These are phyloP conservation scores for Cataglyphis hispanica DNA, from an alignment of 1,140 invertebrate genomes.

Conservation along the genomic window DNA sequence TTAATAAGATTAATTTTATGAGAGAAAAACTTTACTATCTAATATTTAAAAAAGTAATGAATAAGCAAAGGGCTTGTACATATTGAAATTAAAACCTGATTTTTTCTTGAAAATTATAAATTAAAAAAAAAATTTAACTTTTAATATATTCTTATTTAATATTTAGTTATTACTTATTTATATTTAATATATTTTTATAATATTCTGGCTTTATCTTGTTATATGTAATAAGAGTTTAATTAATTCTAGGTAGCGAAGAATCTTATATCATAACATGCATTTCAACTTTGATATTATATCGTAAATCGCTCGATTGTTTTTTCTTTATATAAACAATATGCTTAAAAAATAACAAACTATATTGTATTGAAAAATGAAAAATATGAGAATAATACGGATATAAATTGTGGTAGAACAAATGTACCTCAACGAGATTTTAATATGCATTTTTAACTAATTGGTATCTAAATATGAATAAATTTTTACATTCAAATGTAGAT, in stretches of 20 bases:
- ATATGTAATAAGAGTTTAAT: neutral
- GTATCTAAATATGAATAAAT: slow-evolving; percentile 35
- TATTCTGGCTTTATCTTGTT: neutral
- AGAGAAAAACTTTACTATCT: neutral
- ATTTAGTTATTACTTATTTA: no score
- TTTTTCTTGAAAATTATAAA: neutral
- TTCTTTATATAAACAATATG: neutral
- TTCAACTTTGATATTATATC: neutral
- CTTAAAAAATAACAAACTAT: neutral
- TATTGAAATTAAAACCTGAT: neutral
- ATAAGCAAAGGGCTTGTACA: neutral
- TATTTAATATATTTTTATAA: no score
- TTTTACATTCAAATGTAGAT: slow-evolving; percentile 11
- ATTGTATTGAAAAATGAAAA: neutral
- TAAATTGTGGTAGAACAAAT: neutral
- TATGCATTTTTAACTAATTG: slow-evolving; percentile 25
- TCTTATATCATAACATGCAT: neutral
- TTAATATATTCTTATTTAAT: no score
- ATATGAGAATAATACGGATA: neutral
- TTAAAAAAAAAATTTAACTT: neutral
- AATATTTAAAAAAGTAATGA: neutral
- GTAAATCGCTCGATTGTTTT: neutral
- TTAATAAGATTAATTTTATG: slow-evolving; percentile 28
- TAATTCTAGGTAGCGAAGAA: neutral
- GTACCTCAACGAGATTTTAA: neutral